Evolutionary conservation across 2,113 vertebrate species (phyloP), one percentile per base, ranked within the genome.

Genomic region (Xenus cinereus): DNA sequence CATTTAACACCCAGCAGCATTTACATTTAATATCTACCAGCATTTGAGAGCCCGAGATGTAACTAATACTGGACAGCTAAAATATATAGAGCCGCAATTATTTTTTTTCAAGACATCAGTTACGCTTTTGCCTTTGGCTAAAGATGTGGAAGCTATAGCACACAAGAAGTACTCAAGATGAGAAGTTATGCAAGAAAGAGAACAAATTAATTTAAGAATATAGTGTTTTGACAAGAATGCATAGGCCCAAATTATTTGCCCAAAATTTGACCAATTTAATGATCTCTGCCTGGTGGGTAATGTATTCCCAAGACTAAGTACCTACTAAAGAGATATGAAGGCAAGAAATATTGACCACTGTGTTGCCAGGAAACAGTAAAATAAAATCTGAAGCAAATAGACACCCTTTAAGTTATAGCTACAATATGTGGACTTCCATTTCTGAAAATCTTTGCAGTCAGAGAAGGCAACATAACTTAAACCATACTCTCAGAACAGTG

Each of bases 351-450:
- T 32, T 84, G 64, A 60, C 2, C 50, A 48, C 33, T 77, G 33
- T 79, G 75, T 88, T 96, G 74, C 82, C 79, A 85, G 75, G 85
- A 90, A 92, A 90, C 74, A 73, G 66, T 35, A 83, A 92, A 91
- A 94, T 64, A 90, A 82, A 85, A 85, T 64, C 71, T 85, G 59
- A 97, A 75, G 46, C 64, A 90, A 87, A 87, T 12, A 64, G 43
- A 37, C 0, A 3, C 10, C 27, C 27, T 94, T 76, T 76, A 95
- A 90, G 16, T 69, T 95, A 73, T 50, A 88, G 67, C 39, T 83
- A 85, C 45, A 93, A 32, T 72, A 93, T 24, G 19, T 30, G 45
- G 67, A 66, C 39, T 76, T 88, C 30, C 16, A 53, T 76, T 94
- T 90, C 48, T 57, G 50, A 91, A 93, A 89, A 91, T 60, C 28